A percentile compares a stretch with the other conserved stretches of the same genome.
Conservation (phyloP, 2,113 vertebrate species). For the Rostratula benghalensis region DNA sequence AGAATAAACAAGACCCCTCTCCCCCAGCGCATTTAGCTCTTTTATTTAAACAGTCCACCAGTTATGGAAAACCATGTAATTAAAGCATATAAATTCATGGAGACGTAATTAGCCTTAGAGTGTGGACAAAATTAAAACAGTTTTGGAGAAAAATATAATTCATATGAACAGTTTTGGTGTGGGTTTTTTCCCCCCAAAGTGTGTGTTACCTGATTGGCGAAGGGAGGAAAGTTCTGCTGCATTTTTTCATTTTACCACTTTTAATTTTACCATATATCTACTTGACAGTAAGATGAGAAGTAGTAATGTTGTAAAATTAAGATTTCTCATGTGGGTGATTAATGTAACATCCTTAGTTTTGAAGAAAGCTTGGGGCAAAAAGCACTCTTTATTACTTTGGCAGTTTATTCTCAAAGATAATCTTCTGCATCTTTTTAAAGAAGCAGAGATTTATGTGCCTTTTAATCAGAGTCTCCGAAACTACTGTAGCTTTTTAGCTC, state of each 20-base stretch:
- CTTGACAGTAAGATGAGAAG: neutral
- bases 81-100: neutral
- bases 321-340: neutral
- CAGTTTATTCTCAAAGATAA: neutral
- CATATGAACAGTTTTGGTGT: neutral
- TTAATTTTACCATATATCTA: neutral
- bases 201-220: neutral
- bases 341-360: neutral
- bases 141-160: neutral
- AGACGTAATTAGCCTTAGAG: neutral
- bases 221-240: neutral
- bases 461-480: neutral
- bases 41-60: neutral
- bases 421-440: neutral
- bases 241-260: neutral
- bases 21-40: neutral
- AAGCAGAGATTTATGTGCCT: fast-evolving
- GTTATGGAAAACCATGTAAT: neutral
- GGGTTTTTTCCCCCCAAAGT: fast-evolving
- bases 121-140: neutral
- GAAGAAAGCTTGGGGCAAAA: neutral
- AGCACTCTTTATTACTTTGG: neutral
- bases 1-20: neutral
- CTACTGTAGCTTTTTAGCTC: neutral
- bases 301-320: neutral